A percentile compares a stretch with the other conserved stretches of the same genome.
Conservation (phyloP, 2,797 vertebrate species). For the Enteromius afrohamiltoni region DNA sequence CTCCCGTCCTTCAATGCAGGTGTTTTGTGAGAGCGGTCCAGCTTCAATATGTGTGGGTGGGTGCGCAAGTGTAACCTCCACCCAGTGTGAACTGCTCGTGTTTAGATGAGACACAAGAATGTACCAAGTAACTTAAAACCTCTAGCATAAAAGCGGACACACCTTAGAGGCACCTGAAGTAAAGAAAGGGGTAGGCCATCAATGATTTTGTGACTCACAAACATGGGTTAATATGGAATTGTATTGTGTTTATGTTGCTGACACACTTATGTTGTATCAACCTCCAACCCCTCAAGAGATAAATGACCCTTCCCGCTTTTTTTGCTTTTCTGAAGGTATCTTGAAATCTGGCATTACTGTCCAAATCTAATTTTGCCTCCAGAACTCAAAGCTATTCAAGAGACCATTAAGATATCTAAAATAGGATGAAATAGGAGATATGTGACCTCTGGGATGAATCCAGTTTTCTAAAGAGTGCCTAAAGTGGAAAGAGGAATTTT, state of each 20-base stretch:
- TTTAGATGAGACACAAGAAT: constrained; percentile 11
- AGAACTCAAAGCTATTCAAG: constrained; percentile 53
- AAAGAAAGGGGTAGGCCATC: not conserved
- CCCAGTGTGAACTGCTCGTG: not conserved
- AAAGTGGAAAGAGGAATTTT: constrained; percentile 22
- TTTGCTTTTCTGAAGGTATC: constrained; percentile 37
- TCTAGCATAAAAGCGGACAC: constrained; percentile 2
- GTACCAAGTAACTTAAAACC: constrained; percentile 6
- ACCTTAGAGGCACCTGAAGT: not conserved
- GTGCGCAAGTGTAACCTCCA: constrained; percentile 21
- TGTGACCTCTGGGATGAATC: constrained; percentile 23
- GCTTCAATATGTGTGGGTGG: constrained; percentile 13
- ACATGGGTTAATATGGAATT: not conserved
- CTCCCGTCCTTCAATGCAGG: constrained; percentile 42
- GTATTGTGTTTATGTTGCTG: not conserved
- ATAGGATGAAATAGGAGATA: constrained; percentile 45
- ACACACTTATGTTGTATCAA: constrained; percentile 7
- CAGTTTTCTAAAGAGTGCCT: constrained; percentile 37
- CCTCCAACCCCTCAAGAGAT: constrained; percentile 12
- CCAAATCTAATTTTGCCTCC: constrained; percentile 52
- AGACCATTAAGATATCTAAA: constrained; percentile 46
- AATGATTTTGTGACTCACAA: not conserved
- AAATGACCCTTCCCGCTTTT: not conserved
- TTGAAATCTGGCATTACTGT: constrained; percentile 43
- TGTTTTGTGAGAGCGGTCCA: constrained; percentile 38